Conservation (phyloP, 2,888 invertebrate species). For the Nymphalis c-album region DNA sequence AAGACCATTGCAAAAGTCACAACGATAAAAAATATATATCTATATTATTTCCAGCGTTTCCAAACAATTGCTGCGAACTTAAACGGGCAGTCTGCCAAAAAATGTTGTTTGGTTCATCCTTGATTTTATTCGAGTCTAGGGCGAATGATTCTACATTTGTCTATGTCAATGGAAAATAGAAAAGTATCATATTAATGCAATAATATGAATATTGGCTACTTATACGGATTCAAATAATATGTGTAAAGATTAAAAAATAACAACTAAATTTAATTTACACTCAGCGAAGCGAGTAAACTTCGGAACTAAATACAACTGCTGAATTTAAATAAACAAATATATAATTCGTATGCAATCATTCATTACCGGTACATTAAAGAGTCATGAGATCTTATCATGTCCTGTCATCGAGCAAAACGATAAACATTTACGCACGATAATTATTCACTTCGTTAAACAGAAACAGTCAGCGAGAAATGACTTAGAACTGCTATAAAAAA, state of each 20-base stretch:
- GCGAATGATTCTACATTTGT: constrained; percentile 5
- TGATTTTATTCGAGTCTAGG: constrained; percentile 13
- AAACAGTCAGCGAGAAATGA: background rate
- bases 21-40: background rate
- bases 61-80: constrained; percentile 5
- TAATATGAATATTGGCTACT: too few relatives aligned
- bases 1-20: background rate
- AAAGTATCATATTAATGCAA: too few relatives aligned
- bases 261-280: too few relatives aligned
- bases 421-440: background rate
- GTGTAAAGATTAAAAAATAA: too few relatives aligned
- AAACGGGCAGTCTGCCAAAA: constrained; percentile 27
- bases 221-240: too few relatives aligned
- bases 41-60: background rate
- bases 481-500: background rate
- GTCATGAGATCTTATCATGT: too few relatives aligned
- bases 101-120: constrained; percentile 6
- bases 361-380: too few relatives aligned
- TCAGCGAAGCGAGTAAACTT: too few relatives aligned
- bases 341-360: too few relatives aligned
- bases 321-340: background rate
- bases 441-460: background rate
- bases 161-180: background rate
- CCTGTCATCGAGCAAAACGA: background rate
- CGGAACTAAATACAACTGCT: too few relatives aligned